Evolutionary conservation across 2,113 vertebrate species (phyloP).

Genomic region (Tychaedon coryphoeus): DNA sequence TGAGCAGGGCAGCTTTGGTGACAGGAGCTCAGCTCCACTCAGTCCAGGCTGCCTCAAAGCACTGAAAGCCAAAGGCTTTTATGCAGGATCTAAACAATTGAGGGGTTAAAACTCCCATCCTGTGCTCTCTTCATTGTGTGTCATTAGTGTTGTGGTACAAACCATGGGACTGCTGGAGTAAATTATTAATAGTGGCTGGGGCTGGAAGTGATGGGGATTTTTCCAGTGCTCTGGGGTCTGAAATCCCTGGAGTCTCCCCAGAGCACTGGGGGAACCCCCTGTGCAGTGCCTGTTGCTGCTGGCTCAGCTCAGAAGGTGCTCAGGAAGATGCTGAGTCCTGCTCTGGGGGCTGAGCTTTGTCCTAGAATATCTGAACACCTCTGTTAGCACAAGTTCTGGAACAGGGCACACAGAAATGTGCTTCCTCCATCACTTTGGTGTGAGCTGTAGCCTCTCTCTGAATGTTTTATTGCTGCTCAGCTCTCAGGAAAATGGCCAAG

Average conservation of each 20-base stretch:
- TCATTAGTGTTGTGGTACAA: neutral
- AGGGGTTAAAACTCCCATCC: neutral
- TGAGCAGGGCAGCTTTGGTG: neutral
- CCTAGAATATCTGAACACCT: neutral
- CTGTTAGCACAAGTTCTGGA: neutral
- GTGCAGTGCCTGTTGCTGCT: neutral
- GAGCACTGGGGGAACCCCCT: rapidly evolving
- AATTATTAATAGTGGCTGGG: neutral
- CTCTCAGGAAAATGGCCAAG: neutral
- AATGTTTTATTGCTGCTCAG: neutral
- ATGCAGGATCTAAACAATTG: neutral
- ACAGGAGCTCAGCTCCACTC: neutral
- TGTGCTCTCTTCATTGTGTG: neutral
- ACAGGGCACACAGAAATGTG: neutral
- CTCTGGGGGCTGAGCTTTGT: neutral
- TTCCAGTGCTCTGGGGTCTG: neutral
- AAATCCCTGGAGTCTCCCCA: neutral
- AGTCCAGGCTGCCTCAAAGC: neutral
- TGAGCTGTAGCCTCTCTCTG: neutral
- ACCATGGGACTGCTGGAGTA: rapidly evolving
- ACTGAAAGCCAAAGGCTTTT: neutral
- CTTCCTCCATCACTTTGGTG: neutral
- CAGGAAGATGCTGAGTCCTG: neutral
- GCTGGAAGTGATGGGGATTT: neutral
- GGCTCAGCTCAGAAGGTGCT: neutral